A percentile compares a stretch with the other conserved stretches of the same genome.
phyloP scores from a whole-genome alignment of 2,797 vertebrate species.

The Urosaurus nigricauda region DNA sequence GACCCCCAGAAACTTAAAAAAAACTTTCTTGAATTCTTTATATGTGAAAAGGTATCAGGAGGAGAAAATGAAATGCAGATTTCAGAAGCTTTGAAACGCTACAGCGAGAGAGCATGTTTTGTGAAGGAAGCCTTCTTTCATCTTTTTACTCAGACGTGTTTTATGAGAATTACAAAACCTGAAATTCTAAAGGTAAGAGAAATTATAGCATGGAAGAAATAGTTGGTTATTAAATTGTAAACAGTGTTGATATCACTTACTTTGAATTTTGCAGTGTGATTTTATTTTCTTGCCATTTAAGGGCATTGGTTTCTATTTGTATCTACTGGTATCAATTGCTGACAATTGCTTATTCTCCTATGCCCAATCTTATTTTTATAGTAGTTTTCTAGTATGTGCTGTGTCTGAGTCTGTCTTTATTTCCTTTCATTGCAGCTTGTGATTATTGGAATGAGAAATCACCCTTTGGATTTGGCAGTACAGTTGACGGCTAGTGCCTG shows the following conservation, averaged over 20 bases:
- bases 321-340: neutral
- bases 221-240: neutral
- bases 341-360: neutral
- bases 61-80: constrained; percentile 91
- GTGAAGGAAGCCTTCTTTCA: constrained; percentile 90
- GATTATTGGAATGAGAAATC: constrained; percentile 90
- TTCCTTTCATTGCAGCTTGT: constrained; percentile 82
- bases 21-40: constrained; percentile 3
- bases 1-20: neutral
- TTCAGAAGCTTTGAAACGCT: constrained; percentile 89
- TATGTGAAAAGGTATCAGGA: constrained; percentile 86
- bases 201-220: neutral
- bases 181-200: constrained; percentile 89
- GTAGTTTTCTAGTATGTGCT: neutral
- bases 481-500: constrained; percentile 93
- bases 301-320: neutral
- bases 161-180: constrained; percentile 87
- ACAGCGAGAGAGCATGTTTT: constrained; percentile 90
- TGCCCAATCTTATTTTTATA: neutral
- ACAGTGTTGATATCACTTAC: neutral
- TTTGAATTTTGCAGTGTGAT: neutral
- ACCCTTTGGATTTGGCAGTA: constrained; percentile 88
- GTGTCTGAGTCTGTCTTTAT: neutral
- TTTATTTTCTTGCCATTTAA: neutral
- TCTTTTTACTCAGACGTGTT: constrained; percentile 89